A percentile compares a stretch with the other conserved stretches of the same genome.
These are phyloP conservation scores for Phengaris arion DNA, from an alignment of 2,888 invertebrate genomes.

Conservation along the genomic window DNA sequence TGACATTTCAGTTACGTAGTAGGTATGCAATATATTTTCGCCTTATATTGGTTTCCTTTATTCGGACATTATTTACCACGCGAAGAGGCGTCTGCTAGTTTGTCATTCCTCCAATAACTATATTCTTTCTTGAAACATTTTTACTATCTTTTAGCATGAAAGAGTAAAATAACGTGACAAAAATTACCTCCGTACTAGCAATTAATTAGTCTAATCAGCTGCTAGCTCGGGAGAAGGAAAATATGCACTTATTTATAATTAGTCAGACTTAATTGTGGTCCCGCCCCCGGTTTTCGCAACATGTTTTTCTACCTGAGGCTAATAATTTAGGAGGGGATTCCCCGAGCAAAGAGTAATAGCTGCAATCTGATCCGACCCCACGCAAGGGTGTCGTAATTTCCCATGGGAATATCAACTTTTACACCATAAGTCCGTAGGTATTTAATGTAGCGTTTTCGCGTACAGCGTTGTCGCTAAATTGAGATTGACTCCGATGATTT, in stretches of 20 bases:
- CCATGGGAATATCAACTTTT: constrained; percentile 58
- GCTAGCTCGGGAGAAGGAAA: not conserved
- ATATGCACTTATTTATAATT: constrained; percentile 26
- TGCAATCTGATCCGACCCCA: constrained; percentile 31
- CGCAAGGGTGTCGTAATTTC: constrained; percentile 54
- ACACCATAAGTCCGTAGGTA: constrained; percentile 40
- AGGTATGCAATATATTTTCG: no score
- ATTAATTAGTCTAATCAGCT: not conserved
- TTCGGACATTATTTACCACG: no score
- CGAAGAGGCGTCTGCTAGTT: no score
- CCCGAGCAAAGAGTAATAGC: constrained; percentile 30
- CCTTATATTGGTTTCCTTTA: no score
- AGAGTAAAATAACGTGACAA: not conserved
- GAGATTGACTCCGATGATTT: not conserved
- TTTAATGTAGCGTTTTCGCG: not conserved
- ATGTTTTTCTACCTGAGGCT: constrained; percentile 29
- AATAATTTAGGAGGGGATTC: constrained; percentile 31
- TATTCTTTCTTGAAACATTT: no score
- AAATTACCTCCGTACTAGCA: not conserved
- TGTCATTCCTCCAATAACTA: no score
- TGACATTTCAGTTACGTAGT: no score
- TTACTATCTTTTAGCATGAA: not conserved
- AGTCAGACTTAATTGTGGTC: constrained; percentile 27
- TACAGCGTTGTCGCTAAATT: not conserved
- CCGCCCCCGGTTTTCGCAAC: constrained; percentile 30